Conservation (phyloP, 2,888 invertebrate genomes). For the Meloe dianella region DNA sequence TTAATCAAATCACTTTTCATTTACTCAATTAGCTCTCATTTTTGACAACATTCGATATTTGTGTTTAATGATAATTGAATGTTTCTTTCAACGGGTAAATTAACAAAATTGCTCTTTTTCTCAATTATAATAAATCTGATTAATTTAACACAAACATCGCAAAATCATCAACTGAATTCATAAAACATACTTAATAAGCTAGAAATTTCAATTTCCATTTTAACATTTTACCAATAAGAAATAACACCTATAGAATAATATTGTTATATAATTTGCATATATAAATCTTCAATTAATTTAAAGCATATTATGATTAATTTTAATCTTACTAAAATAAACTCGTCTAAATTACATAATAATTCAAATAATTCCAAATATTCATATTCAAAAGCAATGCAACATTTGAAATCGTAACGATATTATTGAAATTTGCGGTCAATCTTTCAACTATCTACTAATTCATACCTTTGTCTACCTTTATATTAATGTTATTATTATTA, state of each 20-base stretch:
- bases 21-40: no score
- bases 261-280: neutral
- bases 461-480: neutral
- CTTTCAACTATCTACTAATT: neutral
- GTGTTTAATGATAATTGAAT: no score
- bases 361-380: neutral
- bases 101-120: neutral
- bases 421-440: neutral
- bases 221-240: neutral
- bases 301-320: neutral
- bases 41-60: no score
- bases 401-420: neutral
- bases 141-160: neutral
- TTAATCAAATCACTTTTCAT: no score
- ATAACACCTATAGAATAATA: neutral
- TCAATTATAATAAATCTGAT: neutral
- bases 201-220: slow-evolving; percentile 4
- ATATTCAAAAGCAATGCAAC: neutral
- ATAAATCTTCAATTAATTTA: neutral
- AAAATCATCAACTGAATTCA: neutral
- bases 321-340: neutral
- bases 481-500: neutral
- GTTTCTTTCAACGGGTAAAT: no score
- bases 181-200: neutral
- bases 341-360: neutral